Evolutionary conservation across 2,113 vertebrate species (phyloP), one percentile per base, ranked within the genome.

Genomic region (Hippocampus mohnikei): DNA sequence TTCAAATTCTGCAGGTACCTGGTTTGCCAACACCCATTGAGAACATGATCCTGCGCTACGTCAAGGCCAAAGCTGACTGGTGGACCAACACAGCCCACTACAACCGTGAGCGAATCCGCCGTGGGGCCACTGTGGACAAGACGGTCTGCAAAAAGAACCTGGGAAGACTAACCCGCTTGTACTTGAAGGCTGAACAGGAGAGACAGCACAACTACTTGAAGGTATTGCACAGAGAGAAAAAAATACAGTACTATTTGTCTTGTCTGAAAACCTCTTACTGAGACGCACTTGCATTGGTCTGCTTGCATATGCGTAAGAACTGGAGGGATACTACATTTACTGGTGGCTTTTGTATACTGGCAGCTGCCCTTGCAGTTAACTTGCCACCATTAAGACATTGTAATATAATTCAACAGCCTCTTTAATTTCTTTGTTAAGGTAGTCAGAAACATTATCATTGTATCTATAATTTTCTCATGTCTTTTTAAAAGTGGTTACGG

Each of bases 41-140:
- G 86, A 99, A 98, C 90, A 99, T 99, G 98, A 99, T 99, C 87
- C 89, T 99, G 87, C 94, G 98, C 29, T 99, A 99, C 0, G 98
- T 99, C 86, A 99, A 99, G 83, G 98, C 98, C 61, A 99, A 99
- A 88, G 98, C 98, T 46, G 98, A 99, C 88, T 99, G 98, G 98
- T 99, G 98, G 98, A 99, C 98, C 76, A 99, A 99, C 73, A 98
- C 97, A 0, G 98, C 98, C 21, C 98, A 99, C 88, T 99, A 99
- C 89, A 99, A 99, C 86, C 91, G 98, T 42, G 98, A 99, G 85
- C 92, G 98, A 72, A 99, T 99, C 87, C 95, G 98, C n/a, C 94
- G 98, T 0, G 98, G 98, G 18, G 98, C 98, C 82, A 99, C 98
- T 0, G 98, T 99, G 6, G 98, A 99, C 88, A 99, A 99, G 90